These are phyloP conservation scores for Oithona nana DNA, from an alignment of 2,888 invertebrate species.

Conservation along the genomic window DNA sequence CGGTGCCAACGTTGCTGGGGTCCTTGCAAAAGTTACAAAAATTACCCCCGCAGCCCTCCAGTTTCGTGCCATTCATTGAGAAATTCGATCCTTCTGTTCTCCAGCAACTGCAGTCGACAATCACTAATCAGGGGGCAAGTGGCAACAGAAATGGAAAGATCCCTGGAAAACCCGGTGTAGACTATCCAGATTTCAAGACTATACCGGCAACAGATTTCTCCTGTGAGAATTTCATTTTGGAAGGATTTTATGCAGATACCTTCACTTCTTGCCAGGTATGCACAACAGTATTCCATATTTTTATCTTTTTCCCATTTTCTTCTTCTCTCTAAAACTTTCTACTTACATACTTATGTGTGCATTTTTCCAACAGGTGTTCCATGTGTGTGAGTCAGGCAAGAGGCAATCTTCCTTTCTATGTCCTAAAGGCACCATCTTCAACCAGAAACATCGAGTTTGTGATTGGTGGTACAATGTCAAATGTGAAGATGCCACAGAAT, in stretches of 20 bases:
- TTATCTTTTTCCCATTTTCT: neutral
- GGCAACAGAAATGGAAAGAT: neutral
- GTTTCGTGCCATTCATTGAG: constrained; percentile 4
- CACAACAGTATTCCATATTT: neutral
- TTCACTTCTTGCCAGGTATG: constrained; percentile 17
- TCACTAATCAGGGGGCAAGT: neutral
- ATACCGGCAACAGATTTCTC: constrained; percentile 15
- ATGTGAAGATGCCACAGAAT: constrained; percentile 14
- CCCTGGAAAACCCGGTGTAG: constrained; percentile 9
- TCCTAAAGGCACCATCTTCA: constrained; percentile 16
- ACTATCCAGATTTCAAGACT: constrained; percentile 16
- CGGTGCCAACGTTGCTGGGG: neutral
- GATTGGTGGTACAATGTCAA: constrained; percentile 17
- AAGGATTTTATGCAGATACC: constrained; percentile 17
- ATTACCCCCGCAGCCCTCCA: constrained; percentile 8
- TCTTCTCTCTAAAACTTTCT: neutral
- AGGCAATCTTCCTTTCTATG: constrained; percentile 15
- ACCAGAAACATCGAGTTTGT: constrained; percentile 15
- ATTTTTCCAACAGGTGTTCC: constrained; percentile 5
- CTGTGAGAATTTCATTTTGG: constrained; percentile 14
- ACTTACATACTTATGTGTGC: neutral
- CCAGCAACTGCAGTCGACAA: neutral
- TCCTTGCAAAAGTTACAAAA: too few relatives aligned
- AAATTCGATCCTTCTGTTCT: constrained; percentile 9
- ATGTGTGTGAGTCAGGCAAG: constrained; percentile 14